Conservation (phyloP, 2,888 invertebrate genomes). For the Luperina testacea region DNA sequence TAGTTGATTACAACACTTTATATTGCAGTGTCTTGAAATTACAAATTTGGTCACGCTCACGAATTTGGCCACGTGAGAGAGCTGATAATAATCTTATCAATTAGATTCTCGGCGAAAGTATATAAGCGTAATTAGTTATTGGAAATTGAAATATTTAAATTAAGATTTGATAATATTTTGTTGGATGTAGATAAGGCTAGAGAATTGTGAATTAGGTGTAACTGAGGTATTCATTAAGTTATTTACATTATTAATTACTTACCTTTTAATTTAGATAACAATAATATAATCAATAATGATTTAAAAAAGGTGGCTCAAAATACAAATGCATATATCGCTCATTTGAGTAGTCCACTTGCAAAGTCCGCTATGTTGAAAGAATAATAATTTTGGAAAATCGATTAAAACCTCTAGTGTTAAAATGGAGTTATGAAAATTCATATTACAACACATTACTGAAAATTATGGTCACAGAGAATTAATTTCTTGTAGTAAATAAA, state of each 20-base stretch:
- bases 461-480: too few relatives aligned
- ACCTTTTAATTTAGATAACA: too few relatives aligned
- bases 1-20: constrained; percentile 15
- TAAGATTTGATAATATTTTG: not conserved
- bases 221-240: not conserved
- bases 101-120: not conserved
- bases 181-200: not conserved
- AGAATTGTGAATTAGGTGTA: not conserved
- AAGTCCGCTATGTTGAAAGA: too few relatives aligned
- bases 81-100: constrained; percentile 15
- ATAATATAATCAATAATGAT: not conserved
- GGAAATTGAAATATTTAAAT: not conserved
- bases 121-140: not conserved
- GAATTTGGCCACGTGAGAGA: not conserved
- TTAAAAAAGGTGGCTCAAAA: not conserved
- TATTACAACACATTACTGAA: too few relatives aligned
- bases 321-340: not conserved
- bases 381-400: too few relatives aligned
- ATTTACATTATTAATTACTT: too few relatives aligned
- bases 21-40: constrained; percentile 10
- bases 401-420: too few relatives aligned
- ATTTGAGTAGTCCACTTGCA: too few relatives aligned
- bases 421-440: too few relatives aligned
- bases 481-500: too few relatives aligned
- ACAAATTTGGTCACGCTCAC: not conserved